Base-by-base conservation (phyloP, 2,888 invertebrate genomes). In the Sphinx pinastri region DNA sequence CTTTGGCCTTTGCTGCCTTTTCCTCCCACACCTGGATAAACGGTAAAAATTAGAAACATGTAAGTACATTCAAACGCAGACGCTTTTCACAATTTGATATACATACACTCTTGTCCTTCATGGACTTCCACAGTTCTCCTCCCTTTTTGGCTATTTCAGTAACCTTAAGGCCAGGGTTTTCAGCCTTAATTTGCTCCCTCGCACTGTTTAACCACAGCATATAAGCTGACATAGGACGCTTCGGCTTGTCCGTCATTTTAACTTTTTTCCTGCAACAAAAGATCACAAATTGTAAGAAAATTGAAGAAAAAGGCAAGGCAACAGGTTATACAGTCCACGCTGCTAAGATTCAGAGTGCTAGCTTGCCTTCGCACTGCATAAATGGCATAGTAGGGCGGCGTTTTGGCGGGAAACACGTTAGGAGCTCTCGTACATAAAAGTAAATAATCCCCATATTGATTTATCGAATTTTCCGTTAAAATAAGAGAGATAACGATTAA, bases 121-220 rank as follows among this genome's bases (percentile, higher is more conserved):
- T 94, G 73, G 96, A 96, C 83, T 97, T 97, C 99, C 99, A 99
- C 94, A 98, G 94, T 94, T 99, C 99, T 67, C 99, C 99, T 71
- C 97, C 99, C 84, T 98, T 98, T 92, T 98, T 99, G 58, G 98
- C 97, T 73, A 99, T 96, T 84, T 99, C 99, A 11, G 98, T 98
- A 45, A 99, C 96, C 84, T 97, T 96, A 75, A 98, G 96, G 74
- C 98, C 98, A 47, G 99, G 99, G 94, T 98, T 96, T 68, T 98
- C 98, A 52, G 96, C 94, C 90, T 99, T 99, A 76, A 99, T 98
- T 77, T 95, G 94, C 81, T 98, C 98, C 78, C 99, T 95, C 73
- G 95, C 96, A 78, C 97, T 98, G 88, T 98, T 98, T 77, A 99
- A 94, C 98, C 99, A 99, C 77, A 99, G 88, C 97, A 99, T 98